Evolutionary conservation across 2,888 invertebrate genomes (phyloP).

Genomic region (Chrysotoxum bicinctum): DNA sequence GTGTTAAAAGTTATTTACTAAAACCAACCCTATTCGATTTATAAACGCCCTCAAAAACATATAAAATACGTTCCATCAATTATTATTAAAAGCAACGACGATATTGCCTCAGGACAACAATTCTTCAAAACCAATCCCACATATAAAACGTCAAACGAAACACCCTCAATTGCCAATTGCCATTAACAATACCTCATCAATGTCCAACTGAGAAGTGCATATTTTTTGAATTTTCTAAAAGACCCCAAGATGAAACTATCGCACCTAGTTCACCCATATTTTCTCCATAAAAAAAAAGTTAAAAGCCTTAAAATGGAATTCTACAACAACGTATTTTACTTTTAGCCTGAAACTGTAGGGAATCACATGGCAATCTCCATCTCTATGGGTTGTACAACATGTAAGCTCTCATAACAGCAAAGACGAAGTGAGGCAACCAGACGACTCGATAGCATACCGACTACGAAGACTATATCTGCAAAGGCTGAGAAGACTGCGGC

Average conservation of each 20-base stretch:
- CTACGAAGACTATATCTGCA: not conserved
- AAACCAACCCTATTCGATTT: slow-evolving; percentile 29
- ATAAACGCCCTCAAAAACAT: slow-evolving; percentile 23
- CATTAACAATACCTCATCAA: slow-evolving; percentile 50
- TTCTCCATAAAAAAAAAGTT: slow-evolving; percentile 11
- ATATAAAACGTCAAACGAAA: slow-evolving; percentile 9
- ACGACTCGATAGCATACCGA: slow-evolving; percentile 13
- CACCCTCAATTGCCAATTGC: slow-evolving; percentile 49
- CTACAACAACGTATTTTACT: slow-evolving; percentile 30
- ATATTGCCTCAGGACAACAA: slow-evolving; percentile 33
- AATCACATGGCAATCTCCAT: slow-evolving; percentile 17
- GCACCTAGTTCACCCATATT: slow-evolving; percentile 71
- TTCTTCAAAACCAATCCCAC: slow-evolving; percentile 54
- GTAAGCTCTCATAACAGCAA: slow-evolving; percentile 34
- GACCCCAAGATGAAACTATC: slow-evolving; percentile 65
- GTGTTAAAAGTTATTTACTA: not conserved
- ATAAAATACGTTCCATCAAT: slow-evolving; percentile 19
- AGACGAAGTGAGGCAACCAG: slow-evolving; percentile 6
- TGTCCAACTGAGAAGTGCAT: slow-evolving; percentile 68
- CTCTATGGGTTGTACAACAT: slow-evolving; percentile 36
- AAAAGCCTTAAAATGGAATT: slow-evolving; percentile 37
- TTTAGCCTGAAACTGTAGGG: slow-evolving; percentile 41
- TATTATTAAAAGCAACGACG: not conserved
- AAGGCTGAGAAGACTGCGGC: not conserved
- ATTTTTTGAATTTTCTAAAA: slow-evolving; percentile 26